Evolutionary conservation across 1,140 invertebrate species (phyloP).

Genomic region (Brachionus paranguensis): DNA sequence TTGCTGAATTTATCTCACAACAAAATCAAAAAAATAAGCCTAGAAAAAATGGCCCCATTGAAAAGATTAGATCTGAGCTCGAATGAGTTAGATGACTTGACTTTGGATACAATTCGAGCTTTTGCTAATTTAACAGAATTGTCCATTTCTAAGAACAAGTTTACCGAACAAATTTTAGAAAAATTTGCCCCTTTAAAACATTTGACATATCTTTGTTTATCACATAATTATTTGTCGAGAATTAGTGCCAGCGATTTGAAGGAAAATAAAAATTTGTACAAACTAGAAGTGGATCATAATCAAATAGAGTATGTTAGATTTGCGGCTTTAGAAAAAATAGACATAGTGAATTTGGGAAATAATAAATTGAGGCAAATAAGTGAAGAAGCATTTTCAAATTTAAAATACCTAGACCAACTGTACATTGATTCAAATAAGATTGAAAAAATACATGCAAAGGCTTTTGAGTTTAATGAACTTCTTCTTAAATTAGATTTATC

Average conservation of each 20-base stretch:
- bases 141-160: background rate
- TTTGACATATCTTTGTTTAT: background rate
- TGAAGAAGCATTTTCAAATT: background rate
- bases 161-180: background rate
- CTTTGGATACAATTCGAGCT: background rate
- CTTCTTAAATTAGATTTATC: background rate
- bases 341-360: background rate
- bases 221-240: background rate
- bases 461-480: background rate
- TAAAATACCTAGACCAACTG: background rate
- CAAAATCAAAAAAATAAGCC: background rate
- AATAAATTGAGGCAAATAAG: background rate
- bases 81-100: background rate
- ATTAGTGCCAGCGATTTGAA: background rate
- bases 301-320: background rate
- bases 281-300: background rate
- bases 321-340: background rate
- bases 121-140: background rate
- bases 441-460: background rate
- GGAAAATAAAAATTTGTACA: background rate
- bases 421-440: background rate
- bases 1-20: background rate
- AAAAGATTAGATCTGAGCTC: background rate
- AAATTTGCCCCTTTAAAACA: background rate
- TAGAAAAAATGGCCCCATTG: background rate